phyloP scores from a whole-genome alignment of 2,113 vertebrate genomes.

The Channa maculata region DNA sequence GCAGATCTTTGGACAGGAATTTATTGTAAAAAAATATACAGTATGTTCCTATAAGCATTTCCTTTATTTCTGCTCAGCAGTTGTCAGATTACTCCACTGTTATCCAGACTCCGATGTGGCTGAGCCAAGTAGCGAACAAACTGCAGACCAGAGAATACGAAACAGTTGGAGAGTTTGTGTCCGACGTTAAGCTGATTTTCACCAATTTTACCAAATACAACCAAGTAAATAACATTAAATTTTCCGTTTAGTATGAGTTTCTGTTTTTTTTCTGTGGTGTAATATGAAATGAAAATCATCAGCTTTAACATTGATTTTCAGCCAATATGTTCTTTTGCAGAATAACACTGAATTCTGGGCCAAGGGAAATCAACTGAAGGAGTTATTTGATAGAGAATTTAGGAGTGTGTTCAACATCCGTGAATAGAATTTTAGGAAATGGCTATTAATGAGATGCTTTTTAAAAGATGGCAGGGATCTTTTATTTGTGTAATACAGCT shows the following conservation, averaged over 20 bases:
- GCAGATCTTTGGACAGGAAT: too few species aligned
- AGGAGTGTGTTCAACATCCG: conserved; percentile 66
- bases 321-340: conserved; percentile 60
- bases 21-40: too few species aligned
- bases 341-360: conserved; percentile 35
- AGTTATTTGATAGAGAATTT: conserved; percentile 69
- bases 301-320: too few species aligned
- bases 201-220: conserved; percentile 69
- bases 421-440: background rate
- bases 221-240: conserved; percentile 58
- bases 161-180: conserved; percentile 68
- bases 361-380: conserved; percentile 47
- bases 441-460: too few species aligned
- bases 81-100: conserved; percentile 30
- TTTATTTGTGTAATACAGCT: too few species aligned
- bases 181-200: conserved; percentile 76
- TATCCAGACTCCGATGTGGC: conserved; percentile 72
- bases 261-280: too few species aligned
- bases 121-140: conserved; percentile 60
- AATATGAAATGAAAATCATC: too few species aligned
- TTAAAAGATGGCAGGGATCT: too few species aligned
- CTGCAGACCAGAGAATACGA: conserved; percentile 59
- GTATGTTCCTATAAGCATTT: too few species aligned
- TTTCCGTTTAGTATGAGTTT: too few species aligned
- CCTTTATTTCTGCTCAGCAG: conserved; percentile 42